These are phyloP conservation scores for rat (Rattus norvegicus) DNA, from an alignment of 2,113 vertebrate species.

Conservation along the genomic window GRCr8 NC_086039.1:91627501-91628000, in stretches of 20 bases:
- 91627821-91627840: neutral
- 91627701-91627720: neutral
- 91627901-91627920: neutral
- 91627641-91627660: neutral
- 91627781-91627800: neutral
- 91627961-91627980: neutral
- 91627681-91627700: neutral
- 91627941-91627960: neutral
- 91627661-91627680: neutral
- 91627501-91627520: neutral
- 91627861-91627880: neutral
- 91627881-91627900: neutral
- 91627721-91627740: neutral
- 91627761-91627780: neutral
- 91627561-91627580: neutral
- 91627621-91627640: neutral
- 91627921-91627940: neutral
- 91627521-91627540: neutral
- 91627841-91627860: neutral
- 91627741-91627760: neutral
- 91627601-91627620: neutral
- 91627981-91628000: neutral
- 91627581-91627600: neutral
- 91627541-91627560: neutral
- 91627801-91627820: neutral